Percentiles rank a stretch among this genome's conserved stretches.
Evolutionary conservation across 2,888 invertebrate species (phyloP).

Genomic region (Noctua janthe): DNA sequence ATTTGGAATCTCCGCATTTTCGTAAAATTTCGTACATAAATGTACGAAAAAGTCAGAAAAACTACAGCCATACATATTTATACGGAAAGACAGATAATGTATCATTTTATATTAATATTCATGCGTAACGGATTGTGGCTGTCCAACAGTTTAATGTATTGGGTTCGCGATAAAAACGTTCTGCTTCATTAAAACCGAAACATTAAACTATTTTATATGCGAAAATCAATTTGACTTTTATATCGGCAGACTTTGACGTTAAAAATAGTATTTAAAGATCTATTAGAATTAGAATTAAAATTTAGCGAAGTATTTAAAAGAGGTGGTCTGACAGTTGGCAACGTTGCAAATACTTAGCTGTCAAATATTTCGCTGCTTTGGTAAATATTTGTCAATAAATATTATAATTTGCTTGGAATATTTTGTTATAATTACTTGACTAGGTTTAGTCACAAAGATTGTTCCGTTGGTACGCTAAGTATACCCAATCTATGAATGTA

Average conservation of each 20-base stretch:
- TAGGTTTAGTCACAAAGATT: neutral
- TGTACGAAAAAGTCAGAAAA: slow-evolving; percentile 42
- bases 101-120: slow-evolving; percentile 81
- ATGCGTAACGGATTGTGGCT: slow-evolving; percentile 72
- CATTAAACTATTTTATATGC: slow-evolving; percentile 43
- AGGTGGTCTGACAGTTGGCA: neutral
- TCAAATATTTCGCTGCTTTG: neutral
- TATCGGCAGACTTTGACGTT: neutral
- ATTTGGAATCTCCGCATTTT: slow-evolving; percentile 25
- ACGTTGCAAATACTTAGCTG: neutral
- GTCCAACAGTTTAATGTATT: slow-evolving; percentile 74
- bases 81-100: slow-evolving; percentile 73
- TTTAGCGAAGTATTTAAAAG: neutral
- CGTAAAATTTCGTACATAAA: slow-evolving; percentile 54
- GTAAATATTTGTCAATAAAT: neutral
- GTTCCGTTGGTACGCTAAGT: neutral
- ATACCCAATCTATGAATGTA: neutral
- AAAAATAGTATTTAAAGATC: neutral
- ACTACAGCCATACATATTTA: slow-evolving; percentile 66
- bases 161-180: slow-evolving; percentile 63
- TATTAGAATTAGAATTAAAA: neutral
- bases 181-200: slow-evolving; percentile 63
- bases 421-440: neutral
- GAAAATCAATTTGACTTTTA: slow-evolving; percentile 29
- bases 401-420: neutral